Evolutionary conservation across 2,888 invertebrate genomes (phyloP).

Genomic region (Chrysolina americana): DNA sequence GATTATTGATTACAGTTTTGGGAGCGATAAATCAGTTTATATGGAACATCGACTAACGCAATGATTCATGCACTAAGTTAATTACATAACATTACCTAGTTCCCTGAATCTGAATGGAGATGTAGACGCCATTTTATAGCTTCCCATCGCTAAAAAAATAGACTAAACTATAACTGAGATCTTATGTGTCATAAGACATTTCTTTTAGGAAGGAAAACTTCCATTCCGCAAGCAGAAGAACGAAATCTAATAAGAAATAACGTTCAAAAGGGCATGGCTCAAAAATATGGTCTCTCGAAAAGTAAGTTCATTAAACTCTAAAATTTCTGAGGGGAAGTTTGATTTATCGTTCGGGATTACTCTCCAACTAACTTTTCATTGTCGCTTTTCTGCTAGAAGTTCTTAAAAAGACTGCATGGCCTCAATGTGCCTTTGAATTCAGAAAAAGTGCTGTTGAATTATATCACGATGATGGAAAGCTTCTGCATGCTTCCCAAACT

Average conservation of each 20-base stretch:
- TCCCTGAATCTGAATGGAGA: no score
- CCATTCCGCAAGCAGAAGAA: background rate
- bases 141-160: no score
- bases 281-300: slow-evolving; percentile 37
- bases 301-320: slow-evolving; percentile 39
- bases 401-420: slow-evolving; percentile 11
- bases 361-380: slow-evolving; percentile 25
- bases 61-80: no score
- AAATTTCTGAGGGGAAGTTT: slow-evolving; percentile 36
- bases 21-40: no score
- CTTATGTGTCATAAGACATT: background rate
- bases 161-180: background rate
- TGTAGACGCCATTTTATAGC: no score
- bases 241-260: slow-evolving; percentile 38
- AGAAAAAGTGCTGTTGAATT: slow-evolving; percentile 28
- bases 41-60: no score
- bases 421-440: slow-evolving; percentile 37
- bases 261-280: slow-evolving; percentile 26
- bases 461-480: slow-evolving; percentile 32
- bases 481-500: slow-evolving; percentile 21
- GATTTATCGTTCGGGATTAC: slow-evolving; percentile 35
- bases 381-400: slow-evolving; percentile 11
- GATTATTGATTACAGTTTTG: no score
- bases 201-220: background rate
- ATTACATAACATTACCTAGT: no score